These are phyloP conservation scores for Eulithis testata DNA, from an alignment of 2,888 invertebrate genomes.

Conservation along the genomic window DNA sequence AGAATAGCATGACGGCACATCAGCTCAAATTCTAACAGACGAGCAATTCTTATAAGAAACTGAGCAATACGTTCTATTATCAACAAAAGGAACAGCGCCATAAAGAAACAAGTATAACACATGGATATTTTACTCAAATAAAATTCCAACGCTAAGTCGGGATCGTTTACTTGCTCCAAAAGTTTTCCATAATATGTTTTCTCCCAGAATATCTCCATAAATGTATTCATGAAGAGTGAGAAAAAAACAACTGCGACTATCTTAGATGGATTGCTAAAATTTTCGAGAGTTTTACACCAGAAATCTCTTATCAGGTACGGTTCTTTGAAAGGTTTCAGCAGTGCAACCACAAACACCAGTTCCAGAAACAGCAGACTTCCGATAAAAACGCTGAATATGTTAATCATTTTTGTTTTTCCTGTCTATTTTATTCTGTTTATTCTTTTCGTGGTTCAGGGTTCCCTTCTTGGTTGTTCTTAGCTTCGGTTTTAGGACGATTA, in stretches of 20 bases:
- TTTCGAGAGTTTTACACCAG: slow-evolving; percentile 53
- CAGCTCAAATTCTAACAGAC: slow-evolving; percentile 67
- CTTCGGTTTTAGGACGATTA: slow-evolving; percentile 14
- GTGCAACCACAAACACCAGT: slow-evolving; percentile 52
- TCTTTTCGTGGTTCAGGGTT: neutral
- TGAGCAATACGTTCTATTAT: slow-evolving; percentile 60
- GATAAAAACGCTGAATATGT: slow-evolving; percentile 54
- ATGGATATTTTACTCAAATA: slow-evolving; percentile 54
- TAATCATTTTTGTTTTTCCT: slow-evolving; percentile 54
- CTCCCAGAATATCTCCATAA: slow-evolving; percentile 59
- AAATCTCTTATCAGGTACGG: slow-evolving; percentile 59
- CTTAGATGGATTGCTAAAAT: slow-evolving; percentile 42
- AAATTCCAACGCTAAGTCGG: slow-evolving; percentile 52
- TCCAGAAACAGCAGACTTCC: slow-evolving; percentile 55
- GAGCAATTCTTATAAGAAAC: slow-evolving; percentile 55
- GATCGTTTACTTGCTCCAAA: slow-evolving; percentile 47
- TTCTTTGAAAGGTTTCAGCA: slow-evolving; percentile 64
- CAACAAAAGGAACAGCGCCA: slow-evolving; percentile 55
- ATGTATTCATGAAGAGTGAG: slow-evolving; percentile 49
- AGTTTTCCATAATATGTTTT: slow-evolving; percentile 44
- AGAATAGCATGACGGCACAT: slow-evolving; percentile 71
- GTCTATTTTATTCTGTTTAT: slow-evolving; percentile 2
- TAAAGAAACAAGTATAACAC: slow-evolving; percentile 53
- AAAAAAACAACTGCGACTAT: slow-evolving; percentile 42
- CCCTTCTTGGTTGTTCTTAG: slow-evolving; percentile 2